These are phyloP conservation scores for Rhea pennata DNA, from an alignment of 2,113 vertebrate genomes.

Conservation along the genomic window DNA sequence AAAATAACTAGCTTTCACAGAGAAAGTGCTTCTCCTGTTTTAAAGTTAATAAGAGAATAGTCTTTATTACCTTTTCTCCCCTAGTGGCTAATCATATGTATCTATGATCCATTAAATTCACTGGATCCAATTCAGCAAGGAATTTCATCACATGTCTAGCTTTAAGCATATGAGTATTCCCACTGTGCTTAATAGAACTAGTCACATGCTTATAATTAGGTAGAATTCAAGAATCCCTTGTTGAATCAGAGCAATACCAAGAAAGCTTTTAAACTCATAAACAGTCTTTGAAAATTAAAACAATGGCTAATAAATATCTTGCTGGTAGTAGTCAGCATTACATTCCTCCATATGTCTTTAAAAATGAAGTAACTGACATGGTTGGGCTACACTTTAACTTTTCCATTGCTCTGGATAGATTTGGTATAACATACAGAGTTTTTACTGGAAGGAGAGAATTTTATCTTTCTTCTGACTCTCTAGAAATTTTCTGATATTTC, in stretches of 20 bases:
- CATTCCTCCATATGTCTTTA: neutral
- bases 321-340: neutral
- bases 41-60: slow-evolving; percentile 36
- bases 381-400: neutral
- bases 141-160: slow-evolving; percentile 12
- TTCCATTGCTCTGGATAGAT: neutral
- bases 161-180: neutral
- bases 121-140: neutral
- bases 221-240: neutral
- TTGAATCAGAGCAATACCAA: neutral
- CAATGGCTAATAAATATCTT: neutral
- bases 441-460: neutral
- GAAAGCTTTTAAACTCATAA: neutral
- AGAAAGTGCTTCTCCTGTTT: neutral
- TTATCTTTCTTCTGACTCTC: neutral
- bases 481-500: neutral
- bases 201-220: neutral
- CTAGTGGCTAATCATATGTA: slow-evolving; percentile 17
- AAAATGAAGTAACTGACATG: neutral
- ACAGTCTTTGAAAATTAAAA: neutral
- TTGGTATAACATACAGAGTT: neutral
- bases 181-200: neutral
- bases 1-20: neutral
- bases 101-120: slow-evolving; percentile 36
- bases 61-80: neutral